Evolutionary conservation across 2,113 vertebrate species (phyloP).

Genomic region (Anas platyrhynchos): DNA sequence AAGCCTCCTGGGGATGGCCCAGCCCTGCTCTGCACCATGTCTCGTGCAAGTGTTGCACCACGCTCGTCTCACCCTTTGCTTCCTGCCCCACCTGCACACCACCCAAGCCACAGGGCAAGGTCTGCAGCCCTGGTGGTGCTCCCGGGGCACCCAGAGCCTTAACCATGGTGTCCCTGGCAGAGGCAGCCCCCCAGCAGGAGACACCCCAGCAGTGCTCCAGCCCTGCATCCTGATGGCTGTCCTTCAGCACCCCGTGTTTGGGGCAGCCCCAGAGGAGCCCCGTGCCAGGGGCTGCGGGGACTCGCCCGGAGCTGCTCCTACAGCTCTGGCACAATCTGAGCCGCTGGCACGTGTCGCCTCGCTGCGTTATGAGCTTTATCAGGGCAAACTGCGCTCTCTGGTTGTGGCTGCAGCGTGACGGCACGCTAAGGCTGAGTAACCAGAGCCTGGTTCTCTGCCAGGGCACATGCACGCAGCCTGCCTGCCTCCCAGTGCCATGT

Average conservation of each 20-base stretch:
- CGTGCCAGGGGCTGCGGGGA: background rate
- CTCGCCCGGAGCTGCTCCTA: rapidly evolving
- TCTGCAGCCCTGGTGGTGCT: rapidly evolving
- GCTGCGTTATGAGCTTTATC: background rate
- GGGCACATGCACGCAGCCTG: background rate
- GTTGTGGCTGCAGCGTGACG: background rate
- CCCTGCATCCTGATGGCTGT: background rate
- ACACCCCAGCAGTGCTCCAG: background rate
- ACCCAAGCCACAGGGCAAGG: background rate
- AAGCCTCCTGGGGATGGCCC: background rate
- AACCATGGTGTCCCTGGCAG: background rate
- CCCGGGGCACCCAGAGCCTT: background rate
- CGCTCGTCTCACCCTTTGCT: background rate
- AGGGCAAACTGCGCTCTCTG: background rate
- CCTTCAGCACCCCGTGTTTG: background rate
- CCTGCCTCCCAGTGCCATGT: background rate
- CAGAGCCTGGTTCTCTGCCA: background rate
- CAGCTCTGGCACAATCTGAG: background rate
- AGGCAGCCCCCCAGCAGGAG: no score
- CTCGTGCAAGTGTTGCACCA: rapidly evolving
- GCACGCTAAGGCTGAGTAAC: background rate
- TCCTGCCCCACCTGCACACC: rapidly evolving
- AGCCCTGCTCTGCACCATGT: background rate
- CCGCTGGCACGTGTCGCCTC: background rate
- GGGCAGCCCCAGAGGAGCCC: background rate